phyloP scores from a whole-genome alignment of 2,888 invertebrate species.

The Hipparchia semele region DNA sequence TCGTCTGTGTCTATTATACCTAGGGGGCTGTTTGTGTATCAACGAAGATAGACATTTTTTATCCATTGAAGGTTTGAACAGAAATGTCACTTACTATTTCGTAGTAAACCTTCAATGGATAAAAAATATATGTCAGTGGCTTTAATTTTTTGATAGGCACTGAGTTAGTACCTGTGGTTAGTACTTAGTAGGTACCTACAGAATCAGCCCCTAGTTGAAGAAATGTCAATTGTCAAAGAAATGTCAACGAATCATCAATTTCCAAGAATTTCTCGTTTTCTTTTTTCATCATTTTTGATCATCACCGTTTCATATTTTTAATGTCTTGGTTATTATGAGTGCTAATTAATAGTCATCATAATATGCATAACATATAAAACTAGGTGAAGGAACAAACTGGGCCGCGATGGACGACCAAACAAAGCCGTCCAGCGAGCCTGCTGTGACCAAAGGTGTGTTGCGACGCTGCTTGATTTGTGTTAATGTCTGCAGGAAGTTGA shows the following conservation, averaged over 20 bases:
- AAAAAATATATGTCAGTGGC: too few species aligned
- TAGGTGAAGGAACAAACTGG: slow-evolving; percentile 30
- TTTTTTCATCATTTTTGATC: slow-evolving; percentile 35
- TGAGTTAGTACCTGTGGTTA: too few species aligned
- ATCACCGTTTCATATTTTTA: slow-evolving; percentile 30
- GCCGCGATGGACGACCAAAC: slow-evolving; percentile 44
- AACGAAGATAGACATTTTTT: too few species aligned
- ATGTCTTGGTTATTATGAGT: slow-evolving; percentile 30
- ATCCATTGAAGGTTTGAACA: too few species aligned
- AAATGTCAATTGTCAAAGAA: slow-evolving; percentile 19
- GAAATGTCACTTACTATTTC: too few species aligned
- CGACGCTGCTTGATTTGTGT: slow-evolving; percentile 42
- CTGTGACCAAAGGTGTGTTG: slow-evolving; percentile 68
- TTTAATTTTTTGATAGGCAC: too few species aligned
- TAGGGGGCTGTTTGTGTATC: too few species aligned
- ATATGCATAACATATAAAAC: slow-evolving; percentile 30
- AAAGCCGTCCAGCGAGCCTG: slow-evolving; percentile 66
- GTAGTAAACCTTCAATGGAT: too few species aligned
- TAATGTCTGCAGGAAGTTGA: slow-evolving; percentile 58
- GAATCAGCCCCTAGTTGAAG: too few species aligned
- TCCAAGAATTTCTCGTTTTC: too few species aligned
- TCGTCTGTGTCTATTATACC: too few species aligned
- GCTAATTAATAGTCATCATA: slow-evolving; percentile 29
- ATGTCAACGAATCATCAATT: slow-evolving; percentile 1
- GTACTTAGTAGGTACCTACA: too few species aligned